These are phyloP conservation scores for Phalloptychus januarius DNA, from an alignment of 2,797 vertebrate genomes.

Conservation along the genomic window DNA sequence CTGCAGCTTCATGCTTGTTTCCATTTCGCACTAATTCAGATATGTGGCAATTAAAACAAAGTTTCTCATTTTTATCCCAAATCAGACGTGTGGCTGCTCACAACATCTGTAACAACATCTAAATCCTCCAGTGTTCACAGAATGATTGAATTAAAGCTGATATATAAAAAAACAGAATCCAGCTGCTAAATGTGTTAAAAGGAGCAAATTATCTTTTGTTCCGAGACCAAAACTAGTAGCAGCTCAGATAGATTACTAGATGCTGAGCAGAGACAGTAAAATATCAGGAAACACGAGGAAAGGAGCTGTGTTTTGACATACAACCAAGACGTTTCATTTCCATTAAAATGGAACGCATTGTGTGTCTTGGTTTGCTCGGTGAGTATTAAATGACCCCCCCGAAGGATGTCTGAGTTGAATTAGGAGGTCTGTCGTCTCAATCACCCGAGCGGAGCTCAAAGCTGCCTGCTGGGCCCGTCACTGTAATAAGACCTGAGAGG, in stretches of 20 bases:
- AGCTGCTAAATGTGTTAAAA: constrained; percentile 62
- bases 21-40: constrained; percentile 69
- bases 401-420: constrained; percentile 71
- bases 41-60: constrained; percentile 69
- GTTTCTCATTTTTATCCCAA: constrained; percentile 55
- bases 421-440: constrained; percentile 73
- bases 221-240: constrained; percentile 55
- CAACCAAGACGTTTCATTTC: constrained; percentile 58
- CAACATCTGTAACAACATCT: constrained; percentile 65
- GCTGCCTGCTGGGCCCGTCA: constrained; percentile 17
- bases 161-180: constrained; percentile 54
- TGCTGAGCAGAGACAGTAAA: constrained; percentile 50
- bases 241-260: constrained; percentile 59
- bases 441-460: constrained; percentile 56
- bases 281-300: constrained; percentile 50
- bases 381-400: constrained; percentile 70
- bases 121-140: constrained; percentile 53
- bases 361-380: constrained; percentile 63
- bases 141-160: constrained; percentile 50
- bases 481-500: constrained; percentile 74
- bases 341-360: constrained; percentile 58
- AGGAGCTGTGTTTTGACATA: constrained; percentile 46
- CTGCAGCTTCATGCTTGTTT: constrained; percentile 58
- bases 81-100: constrained; percentile 55
- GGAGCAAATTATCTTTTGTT: constrained; percentile 46